These are phyloP conservation scores for Stenolophus ochropezus DNA, from an alignment of 2,888 invertebrate genomes.

Conservation along the genomic window DNA sequence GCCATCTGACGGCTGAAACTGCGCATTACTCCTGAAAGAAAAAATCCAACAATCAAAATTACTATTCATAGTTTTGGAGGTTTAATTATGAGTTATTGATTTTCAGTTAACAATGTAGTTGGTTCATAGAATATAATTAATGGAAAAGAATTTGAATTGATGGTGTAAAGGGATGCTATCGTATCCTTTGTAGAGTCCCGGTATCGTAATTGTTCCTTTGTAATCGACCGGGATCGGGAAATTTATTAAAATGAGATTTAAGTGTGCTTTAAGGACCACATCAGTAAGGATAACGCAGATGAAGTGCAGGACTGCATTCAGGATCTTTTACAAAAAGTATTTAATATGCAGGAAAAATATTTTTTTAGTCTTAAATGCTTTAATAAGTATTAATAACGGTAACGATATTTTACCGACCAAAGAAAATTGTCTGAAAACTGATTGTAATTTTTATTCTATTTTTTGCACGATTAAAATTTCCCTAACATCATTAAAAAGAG, in stretches of 20 bases:
- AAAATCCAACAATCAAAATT: not conserved
- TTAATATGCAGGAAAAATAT: not conserved
- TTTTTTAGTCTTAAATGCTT: too few species aligned
- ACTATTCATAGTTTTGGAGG: not conserved
- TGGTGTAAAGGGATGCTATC: not conserved
- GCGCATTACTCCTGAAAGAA: not conserved
- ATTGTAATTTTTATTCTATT: too few species aligned
- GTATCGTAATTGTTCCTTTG: slow-evolving; percentile 52
- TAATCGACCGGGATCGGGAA: slow-evolving; percentile 36
- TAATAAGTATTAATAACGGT: too few species aligned
- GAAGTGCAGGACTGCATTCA: not conserved
- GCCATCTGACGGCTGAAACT: slow-evolving; percentile 38
- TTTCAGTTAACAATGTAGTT: not conserved
- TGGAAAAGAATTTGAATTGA: not conserved
- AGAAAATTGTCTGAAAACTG: too few species aligned
- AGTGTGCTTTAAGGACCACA: slow-evolving; percentile 17
- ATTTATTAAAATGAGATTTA: slow-evolving; percentile 41
- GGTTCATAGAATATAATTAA: not conserved
- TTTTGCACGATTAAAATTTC: too few species aligned
- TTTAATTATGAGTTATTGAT: not conserved
- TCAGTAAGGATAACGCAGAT: not conserved
- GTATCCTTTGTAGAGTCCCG: slow-evolving; percentile 40
- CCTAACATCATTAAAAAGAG: too few species aligned
- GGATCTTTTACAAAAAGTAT: not conserved
- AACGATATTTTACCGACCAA: too few species aligned